Evolutionary conservation across 2,888 invertebrate species (phyloP).

Genomic region (Drosophila stalkeri): DNA sequence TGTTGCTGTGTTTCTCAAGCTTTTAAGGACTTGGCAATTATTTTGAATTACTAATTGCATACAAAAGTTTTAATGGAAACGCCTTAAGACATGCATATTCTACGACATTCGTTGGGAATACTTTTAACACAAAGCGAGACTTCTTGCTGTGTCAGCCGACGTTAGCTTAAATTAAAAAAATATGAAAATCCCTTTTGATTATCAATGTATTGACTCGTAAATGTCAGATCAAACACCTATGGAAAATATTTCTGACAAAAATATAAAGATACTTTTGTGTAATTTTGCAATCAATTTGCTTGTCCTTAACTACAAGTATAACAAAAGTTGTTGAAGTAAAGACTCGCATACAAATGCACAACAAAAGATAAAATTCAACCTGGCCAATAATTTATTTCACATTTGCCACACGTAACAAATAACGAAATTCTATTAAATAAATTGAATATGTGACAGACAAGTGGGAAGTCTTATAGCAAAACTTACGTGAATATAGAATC

Average conservation of each 20-base stretch:
- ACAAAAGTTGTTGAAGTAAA: constrained; percentile 17
- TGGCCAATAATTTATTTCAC: constrained; percentile 52
- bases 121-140: background rate
- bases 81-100: background rate
- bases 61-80: constrained; percentile 10
- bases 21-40: constrained; percentile 6
- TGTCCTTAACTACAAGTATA: constrained; percentile 4
- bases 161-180: background rate
- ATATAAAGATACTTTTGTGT: constrained; percentile 6
- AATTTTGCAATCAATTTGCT: constrained; percentile 4
- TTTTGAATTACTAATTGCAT: constrained; percentile 14
- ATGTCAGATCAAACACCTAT: background rate
- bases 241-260: background rate
- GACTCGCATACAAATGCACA: constrained; percentile 3
- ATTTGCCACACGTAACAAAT: constrained; percentile 58
- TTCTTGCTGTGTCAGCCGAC: background rate
- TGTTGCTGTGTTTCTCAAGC: constrained; percentile 13
- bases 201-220: background rate
- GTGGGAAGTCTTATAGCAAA: constrained; percentile 41
- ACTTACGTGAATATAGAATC: constrained; percentile 50
- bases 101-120: background rate
- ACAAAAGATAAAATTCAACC: constrained; percentile 11
- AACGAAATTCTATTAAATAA: constrained; percentile 73
- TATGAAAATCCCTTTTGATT: background rate
- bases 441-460: constrained; percentile 67